phyloP scores from a whole-genome alignment of 2,888 invertebrate species.

The Pyrgus malvae region DNA sequence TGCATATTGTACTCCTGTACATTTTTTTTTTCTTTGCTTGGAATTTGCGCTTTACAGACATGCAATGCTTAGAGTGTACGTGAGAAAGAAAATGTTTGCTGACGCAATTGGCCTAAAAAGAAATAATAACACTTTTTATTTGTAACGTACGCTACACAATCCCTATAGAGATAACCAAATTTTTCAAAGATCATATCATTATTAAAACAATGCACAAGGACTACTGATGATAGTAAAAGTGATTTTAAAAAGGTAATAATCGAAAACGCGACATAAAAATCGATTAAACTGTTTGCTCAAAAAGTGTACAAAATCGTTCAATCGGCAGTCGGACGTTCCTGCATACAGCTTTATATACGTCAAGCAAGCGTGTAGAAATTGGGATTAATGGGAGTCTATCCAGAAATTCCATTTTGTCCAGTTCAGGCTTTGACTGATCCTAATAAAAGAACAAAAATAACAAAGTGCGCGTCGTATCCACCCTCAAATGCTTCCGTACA shows the following conservation, averaged over 20 bases:
- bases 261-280: neutral
- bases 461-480: too few relatives aligned
- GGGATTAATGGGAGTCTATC: slow-evolving; percentile 17
- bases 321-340: neutral
- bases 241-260: neutral
- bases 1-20: slow-evolving; percentile 29
- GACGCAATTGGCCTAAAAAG: too few relatives aligned
- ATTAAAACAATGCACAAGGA: too few relatives aligned
- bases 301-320: neutral
- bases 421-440: slow-evolving; percentile 15
- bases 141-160: too few relatives aligned
- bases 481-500: too few relatives aligned
- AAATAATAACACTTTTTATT: too few relatives aligned
- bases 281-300: neutral
- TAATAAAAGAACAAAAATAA: slow-evolving; percentile 9
- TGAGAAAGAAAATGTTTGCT: too few relatives aligned
- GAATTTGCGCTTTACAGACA: neutral
- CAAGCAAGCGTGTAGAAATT: slow-evolving; percentile 23
- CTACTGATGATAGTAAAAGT: neutral
- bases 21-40: neutral
- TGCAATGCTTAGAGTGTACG: too few relatives aligned
- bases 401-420: slow-evolving; percentile 20
- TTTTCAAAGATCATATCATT: too few relatives aligned
- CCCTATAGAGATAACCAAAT: too few relatives aligned
- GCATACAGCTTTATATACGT: slow-evolving; percentile 17